Evolutionary conservation across 2,797 vertebrate genomes (phyloP).

Genomic region (Leucoraja ocellata): DNA sequence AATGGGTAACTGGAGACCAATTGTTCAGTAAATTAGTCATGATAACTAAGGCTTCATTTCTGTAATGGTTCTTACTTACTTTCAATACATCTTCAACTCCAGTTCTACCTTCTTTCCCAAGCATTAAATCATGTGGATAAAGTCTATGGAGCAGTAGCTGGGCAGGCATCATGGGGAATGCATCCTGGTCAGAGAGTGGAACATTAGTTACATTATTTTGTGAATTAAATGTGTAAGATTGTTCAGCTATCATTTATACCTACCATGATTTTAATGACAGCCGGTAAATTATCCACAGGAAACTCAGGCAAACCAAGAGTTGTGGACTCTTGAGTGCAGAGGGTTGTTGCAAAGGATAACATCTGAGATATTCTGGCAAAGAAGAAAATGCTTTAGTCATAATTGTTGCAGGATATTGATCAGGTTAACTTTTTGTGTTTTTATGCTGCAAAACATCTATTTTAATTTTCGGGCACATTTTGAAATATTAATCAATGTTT

Average conservation of each 20-base stretch:
- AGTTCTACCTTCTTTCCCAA: conserved; percentile 77
- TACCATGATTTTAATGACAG: conserved; percentile 80
- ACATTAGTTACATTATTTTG: neutral
- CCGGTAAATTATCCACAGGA: conserved; percentile 80
- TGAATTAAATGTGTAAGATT: neutral
- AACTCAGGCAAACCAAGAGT: conserved; percentile 88
- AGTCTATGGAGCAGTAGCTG: conserved; percentile 73
- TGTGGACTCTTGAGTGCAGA: conserved; percentile 89
- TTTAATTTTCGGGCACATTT: neutral
- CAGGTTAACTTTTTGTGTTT: neutral
- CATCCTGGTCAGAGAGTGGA: conserved; percentile 59
- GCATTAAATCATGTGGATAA: conserved; percentile 77
- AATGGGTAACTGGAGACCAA: neutral
- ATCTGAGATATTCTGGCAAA: conserved; percentile 79
- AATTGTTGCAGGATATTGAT: neutral
- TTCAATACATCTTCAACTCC: conserved; percentile 76
- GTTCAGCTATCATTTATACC: conserved; percentile 44
- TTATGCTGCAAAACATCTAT: neutral
- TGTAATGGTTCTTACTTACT: conserved; percentile 59
- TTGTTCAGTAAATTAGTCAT: neutral
- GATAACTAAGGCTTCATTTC: neutral
- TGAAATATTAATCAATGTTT: neutral
- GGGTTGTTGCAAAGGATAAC: conserved; percentile 82
- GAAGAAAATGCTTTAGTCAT: neutral
- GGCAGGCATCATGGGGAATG: conserved; percentile 76